A percentile compares a stretch with the other conserved stretches of the same genome.
Conservation (phyloP, 2,113 vertebrate genomes). For the Oryzias melastigma region DNA sequence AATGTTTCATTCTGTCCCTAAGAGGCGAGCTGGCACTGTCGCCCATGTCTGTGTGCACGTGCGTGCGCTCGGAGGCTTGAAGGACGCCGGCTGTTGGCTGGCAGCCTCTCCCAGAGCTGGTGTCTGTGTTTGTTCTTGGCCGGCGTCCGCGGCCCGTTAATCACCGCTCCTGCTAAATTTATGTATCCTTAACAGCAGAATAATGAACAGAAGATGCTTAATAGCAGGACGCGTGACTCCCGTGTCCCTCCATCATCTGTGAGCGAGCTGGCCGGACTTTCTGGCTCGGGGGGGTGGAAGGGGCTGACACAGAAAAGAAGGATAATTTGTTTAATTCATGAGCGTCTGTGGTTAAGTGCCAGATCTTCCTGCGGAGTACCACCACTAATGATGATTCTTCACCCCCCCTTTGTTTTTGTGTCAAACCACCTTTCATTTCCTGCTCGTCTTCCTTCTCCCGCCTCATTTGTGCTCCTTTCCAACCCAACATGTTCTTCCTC, state of each 20-base stretch:
- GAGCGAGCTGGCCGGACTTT: slow-evolving; percentile 50
- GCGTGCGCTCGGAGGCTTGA: slow-evolving; percentile 38
- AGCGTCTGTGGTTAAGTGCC: slow-evolving; percentile 71
- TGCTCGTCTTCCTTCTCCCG: slow-evolving; percentile 46
- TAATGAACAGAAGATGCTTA: slow-evolving; percentile 73
- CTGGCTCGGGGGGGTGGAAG: slow-evolving; percentile 36
- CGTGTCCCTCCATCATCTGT: slow-evolving; percentile 46
- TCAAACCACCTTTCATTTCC: slow-evolving; percentile 56
- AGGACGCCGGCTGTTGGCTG: slow-evolving; percentile 67
- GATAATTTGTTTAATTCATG: slow-evolving; percentile 79
- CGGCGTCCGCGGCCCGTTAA: slow-evolving; percentile 71
- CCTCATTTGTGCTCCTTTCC: slow-evolving; percentile 69
- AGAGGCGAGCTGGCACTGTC: slow-evolving; percentile 55
- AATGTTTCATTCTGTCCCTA: slow-evolving; percentile 73
- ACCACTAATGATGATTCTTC: slow-evolving; percentile 57
- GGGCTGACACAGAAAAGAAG: slow-evolving; percentile 71
- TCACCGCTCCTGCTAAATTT: slow-evolving; percentile 70
- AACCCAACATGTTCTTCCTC: slow-evolving; percentile 63
- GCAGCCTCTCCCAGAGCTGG: slow-evolving; percentile 47
- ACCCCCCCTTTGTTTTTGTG: slow-evolving; percentile 50
- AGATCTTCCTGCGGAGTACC: slow-evolving; percentile 62
- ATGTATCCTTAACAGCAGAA: slow-evolving; percentile 70
- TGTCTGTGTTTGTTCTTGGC: slow-evolving; percentile 66
- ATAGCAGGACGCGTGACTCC: slow-evolving; percentile 47
- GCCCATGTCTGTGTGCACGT: slow-evolving; percentile 15